A percentile compares a stretch with the other conserved stretches of the same genome.
phyloP scores from a whole-genome alignment of 2,888 invertebrate species.

The Temnothorax rugatulus region DNA sequence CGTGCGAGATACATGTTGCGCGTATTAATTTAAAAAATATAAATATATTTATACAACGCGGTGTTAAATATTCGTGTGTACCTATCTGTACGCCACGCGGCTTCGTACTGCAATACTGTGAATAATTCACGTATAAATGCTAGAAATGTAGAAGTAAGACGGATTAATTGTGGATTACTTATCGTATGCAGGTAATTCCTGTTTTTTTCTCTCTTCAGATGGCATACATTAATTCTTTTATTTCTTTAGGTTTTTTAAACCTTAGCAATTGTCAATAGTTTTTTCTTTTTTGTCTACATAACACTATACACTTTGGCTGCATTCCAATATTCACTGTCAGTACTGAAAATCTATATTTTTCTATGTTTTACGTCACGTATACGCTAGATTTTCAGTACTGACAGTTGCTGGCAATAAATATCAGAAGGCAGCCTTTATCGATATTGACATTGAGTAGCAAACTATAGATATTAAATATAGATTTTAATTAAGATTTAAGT shows the following conservation, averaged over 20 bases:
- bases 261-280: neutral
- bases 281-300: neutral
- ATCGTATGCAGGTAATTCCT: constrained; percentile 12
- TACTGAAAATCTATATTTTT: too few species aligned
- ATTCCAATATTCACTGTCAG: too few species aligned
- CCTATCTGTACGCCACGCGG: neutral
- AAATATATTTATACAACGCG: neutral
- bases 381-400: too few species aligned
- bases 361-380: too few species aligned
- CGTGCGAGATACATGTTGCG: neutral
- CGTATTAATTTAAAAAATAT: neutral
- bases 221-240: neutral
- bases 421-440: neutral
- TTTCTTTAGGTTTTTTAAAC: neutral
- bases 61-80: neutral
- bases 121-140: constrained; percentile 4
- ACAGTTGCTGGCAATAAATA: too few species aligned
- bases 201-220: neutral
- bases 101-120: neutral
- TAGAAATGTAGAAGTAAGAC: neutral
- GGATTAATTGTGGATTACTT: neutral
- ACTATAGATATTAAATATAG: neutral
- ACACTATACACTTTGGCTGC: neutral
- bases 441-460: neutral
- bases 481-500: neutral